These are phyloP conservation scores for Drosophila tripunctata DNA, from an alignment of 2,888 invertebrate genomes.

Conservation along the genomic window DNA sequence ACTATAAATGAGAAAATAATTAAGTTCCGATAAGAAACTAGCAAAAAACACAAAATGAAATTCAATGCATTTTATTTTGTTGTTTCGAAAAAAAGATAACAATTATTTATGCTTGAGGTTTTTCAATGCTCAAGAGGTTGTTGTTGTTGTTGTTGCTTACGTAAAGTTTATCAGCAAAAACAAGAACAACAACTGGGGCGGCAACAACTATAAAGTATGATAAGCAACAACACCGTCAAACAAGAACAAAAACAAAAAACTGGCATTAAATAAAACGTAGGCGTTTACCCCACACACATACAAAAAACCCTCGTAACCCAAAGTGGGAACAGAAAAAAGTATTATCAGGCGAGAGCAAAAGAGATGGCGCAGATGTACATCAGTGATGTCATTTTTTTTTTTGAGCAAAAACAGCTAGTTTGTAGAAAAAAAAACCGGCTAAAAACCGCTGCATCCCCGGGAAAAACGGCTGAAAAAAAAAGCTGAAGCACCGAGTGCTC, in stretches of 20 bases:
- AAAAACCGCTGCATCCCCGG: too few species aligned
- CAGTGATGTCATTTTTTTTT: conserved; percentile 46
- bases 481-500: too few species aligned
- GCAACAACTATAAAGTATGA: conserved; percentile 68
- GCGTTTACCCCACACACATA: conserved; percentile 64
- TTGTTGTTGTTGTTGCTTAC: conserved; percentile 40
- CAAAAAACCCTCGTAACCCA: conserved; percentile 29
- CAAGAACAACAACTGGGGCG: conserved; percentile 39
- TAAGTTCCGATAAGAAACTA: conserved; percentile 45
- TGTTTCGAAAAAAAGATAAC: conserved; percentile 23
- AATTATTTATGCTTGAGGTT: conserved; percentile 39
- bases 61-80: conserved; percentile 6
- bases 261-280: conserved; percentile 77
- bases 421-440: too few species aligned
- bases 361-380: conserved; percentile 26
- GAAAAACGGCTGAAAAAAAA: too few species aligned
- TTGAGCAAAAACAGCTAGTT: too few species aligned
- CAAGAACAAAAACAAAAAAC: conserved; percentile 23
- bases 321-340: conserved; percentile 31
- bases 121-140: conserved; percentile 48
- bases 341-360: conserved; percentile 59
- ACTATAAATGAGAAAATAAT: conserved; percentile 56
- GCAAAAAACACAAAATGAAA: conserved; percentile 12
- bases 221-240: conserved; percentile 65
- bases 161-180: conserved; percentile 61